These are phyloP conservation scores for Siphamia tubifer DNA, from an alignment of 2,113 vertebrate genomes.

Conservation along the genomic window DNA sequence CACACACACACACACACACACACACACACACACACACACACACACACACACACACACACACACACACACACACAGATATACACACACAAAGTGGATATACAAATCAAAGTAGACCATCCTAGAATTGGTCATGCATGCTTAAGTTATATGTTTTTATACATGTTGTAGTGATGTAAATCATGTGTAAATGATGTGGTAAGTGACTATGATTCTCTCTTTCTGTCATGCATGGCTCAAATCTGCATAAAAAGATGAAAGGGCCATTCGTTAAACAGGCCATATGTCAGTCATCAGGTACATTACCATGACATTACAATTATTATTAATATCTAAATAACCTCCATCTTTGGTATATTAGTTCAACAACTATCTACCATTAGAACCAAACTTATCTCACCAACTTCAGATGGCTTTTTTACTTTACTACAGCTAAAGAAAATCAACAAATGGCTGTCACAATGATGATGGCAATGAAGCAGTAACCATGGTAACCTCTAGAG, in stretches of 20 bases:
- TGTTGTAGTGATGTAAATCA: no score
- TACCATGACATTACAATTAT: not conserved
- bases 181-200: no score
- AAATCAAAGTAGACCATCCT: no score
- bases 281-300: slow-evolving; percentile 25
- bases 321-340: not conserved
- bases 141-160: no score
- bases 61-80: no score
- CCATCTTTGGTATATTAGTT: not conserved
- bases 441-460: slow-evolving; percentile 82
- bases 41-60: no score
- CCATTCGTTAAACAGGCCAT: slow-evolving; percentile 26
- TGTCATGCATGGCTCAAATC: not conserved
- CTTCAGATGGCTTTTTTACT: slow-evolving; percentile 58
- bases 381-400: slow-evolving; percentile 1
- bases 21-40: no score
- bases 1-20: no score
- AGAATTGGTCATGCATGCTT: no score
- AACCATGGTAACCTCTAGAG: slow-evolving; percentile 86
- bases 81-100: no score
- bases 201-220: no score
- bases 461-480: slow-evolving; percentile 76
- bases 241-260: slow-evolving; percentile 21
- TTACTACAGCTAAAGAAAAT: slow-evolving; percentile 82
- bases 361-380: not conserved